Evolutionary conservation across 2,888 invertebrate species (phyloP).

Genomic region (Melikaiella ostensackeni): DNA sequence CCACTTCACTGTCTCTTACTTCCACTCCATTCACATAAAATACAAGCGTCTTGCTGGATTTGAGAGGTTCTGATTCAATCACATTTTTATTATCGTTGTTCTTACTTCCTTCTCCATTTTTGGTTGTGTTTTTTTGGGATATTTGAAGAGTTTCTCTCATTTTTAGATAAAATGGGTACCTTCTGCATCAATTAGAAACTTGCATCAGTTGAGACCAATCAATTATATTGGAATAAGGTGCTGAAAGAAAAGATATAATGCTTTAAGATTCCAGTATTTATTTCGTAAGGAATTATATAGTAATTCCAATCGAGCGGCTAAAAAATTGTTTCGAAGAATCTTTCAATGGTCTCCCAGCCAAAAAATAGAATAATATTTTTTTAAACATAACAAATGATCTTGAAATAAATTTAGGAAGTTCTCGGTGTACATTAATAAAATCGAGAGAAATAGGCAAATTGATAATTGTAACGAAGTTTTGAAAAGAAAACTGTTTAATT

Average conservation of each 20-base stretch:
- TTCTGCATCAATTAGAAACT: background rate
- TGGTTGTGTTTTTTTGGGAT: background rate
- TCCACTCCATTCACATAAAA: conserved; percentile 83
- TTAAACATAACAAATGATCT: no score
- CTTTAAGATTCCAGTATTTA: no score
- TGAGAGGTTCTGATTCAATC: background rate
- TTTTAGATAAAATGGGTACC: background rate
- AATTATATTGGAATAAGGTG: background rate
- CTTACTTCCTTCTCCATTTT: background rate
- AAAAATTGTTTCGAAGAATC: no score
- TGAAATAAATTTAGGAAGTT: no score
- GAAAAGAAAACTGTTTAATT: no score
- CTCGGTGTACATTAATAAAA: no score
- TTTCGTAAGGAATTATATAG: no score
- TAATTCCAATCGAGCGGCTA: no score
- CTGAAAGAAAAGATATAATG: background rate
- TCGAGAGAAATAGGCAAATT: no score
- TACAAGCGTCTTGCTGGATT: conserved; percentile 70
- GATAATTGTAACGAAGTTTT: no score
- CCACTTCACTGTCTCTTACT: conserved; percentile 84
- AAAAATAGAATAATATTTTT: no score
- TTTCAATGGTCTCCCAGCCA: no score
- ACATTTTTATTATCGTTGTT: background rate
- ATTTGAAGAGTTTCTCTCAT: background rate
- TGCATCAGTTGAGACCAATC: background rate